These are phyloP conservation scores for Colostygia pectinataria DNA, from an alignment of 2,888 invertebrate genomes.

Conservation along the genomic window DNA sequence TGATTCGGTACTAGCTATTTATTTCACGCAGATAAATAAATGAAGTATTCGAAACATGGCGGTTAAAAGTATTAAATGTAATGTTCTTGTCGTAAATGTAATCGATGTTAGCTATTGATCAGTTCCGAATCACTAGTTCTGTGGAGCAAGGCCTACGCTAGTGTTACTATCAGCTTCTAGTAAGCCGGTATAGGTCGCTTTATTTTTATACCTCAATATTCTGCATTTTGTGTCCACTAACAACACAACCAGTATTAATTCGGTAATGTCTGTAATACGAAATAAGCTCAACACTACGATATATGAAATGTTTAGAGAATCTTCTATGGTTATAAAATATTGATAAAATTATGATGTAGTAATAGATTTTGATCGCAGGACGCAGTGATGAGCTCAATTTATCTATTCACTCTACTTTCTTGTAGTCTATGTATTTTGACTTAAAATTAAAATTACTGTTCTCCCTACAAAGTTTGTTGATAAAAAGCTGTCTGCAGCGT, in stretches of 20 bases:
- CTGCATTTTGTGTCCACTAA: slow-evolving; percentile 47
- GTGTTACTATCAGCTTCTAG: slow-evolving; percentile 34
- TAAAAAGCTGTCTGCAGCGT: background rate
- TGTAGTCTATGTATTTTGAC: slow-evolving; percentile 28
- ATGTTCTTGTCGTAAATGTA: no score
- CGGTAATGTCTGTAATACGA: slow-evolving; percentile 25
- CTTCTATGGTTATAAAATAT: slow-evolving; percentile 32
- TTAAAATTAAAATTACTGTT: slow-evolving; percentile 23
- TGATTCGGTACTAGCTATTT: background rate
- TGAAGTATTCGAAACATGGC: no score
- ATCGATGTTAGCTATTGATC: background rate
- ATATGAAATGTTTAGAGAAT: slow-evolving; percentile 8
- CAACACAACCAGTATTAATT: slow-evolving; percentile 61
- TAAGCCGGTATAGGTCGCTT: slow-evolving; percentile 38
- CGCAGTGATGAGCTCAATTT: slow-evolving; percentile 30
- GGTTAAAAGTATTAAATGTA: no score
- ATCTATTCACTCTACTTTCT: slow-evolving; percentile 26
- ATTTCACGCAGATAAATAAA: no score
- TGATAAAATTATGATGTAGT: slow-evolving; percentile 35
- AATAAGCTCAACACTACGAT: slow-evolving; percentile 28
- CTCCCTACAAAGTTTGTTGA: slow-evolving; percentile 47
- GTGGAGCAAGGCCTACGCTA: slow-evolving; percentile 52
- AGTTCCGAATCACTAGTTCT: slow-evolving; percentile 29
- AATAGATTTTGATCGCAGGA: slow-evolving; percentile 33
- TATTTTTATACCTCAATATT: slow-evolving; percentile 51